Percentiles rank a stretch among this genome's conserved stretches.
Evolutionary conservation across 1,140 invertebrate species (phyloP).

Genomic region (Diachasmimorpha longicaudata): DNA sequence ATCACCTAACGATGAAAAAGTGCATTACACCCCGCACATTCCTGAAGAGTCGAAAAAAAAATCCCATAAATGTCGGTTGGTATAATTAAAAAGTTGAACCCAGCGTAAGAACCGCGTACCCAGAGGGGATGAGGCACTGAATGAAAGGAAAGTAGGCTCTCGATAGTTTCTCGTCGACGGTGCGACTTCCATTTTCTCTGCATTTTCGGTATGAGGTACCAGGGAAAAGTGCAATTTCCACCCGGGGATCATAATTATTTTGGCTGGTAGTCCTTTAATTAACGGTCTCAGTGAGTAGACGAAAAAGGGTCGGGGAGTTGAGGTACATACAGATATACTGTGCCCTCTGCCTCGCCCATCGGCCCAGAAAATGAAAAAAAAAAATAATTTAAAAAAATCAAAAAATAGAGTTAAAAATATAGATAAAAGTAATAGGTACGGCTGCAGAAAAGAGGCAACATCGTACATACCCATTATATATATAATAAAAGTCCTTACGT

Average conservation of each 20-base stretch:
- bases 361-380: not conserved
- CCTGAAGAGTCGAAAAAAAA: not conserved
- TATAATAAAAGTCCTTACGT: constrained; percentile 10
- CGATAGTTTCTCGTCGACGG: not conserved
- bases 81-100: constrained; percentile 1
- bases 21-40: not conserved
- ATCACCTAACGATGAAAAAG: not conserved
- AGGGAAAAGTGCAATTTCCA: not conserved
- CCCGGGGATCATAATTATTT: constrained; percentile 18
- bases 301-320: not conserved
- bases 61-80: not conserved
- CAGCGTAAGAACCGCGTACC: not conserved
- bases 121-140: not conserved
- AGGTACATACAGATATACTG: not conserved
- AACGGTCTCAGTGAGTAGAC: constrained; percentile 21
- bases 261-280: constrained; percentile 29
- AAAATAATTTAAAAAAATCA: not conserved
- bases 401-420: not conserved
- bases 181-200: not conserved
- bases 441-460: not conserved
- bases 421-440: not conserved
- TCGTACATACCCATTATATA: not conserved
- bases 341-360: no score
- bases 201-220: not conserved
- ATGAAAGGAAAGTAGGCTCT: constrained; percentile 4